A percentile compares a stretch with the other conserved stretches of the same genome.
phyloP scores from a whole-genome alignment of 1,140 invertebrate genomes.

The Triops cancriformis region DNA sequence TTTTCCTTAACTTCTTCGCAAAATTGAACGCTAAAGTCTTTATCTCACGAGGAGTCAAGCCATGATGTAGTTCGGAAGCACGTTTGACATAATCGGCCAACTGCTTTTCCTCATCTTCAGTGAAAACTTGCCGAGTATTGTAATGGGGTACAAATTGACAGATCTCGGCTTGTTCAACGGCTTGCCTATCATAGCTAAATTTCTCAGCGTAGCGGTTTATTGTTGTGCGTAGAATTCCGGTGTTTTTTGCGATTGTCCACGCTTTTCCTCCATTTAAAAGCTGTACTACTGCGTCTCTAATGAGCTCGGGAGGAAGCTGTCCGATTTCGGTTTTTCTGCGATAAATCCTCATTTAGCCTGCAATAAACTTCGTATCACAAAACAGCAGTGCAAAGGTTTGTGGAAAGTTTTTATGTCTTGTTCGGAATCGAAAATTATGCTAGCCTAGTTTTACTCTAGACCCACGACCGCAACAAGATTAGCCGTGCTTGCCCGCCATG shows the following conservation, averaged over 20 bases:
- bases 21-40: not conserved
- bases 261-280: not conserved
- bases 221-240: not conserved
- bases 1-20: not conserved
- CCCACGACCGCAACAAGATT: no score
- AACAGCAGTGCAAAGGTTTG: not conserved
- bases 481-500: no score
- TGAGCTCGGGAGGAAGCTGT: not conserved
- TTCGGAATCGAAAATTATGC: not conserved
- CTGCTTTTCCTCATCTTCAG: not conserved
- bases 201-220: not conserved
- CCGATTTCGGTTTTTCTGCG: not conserved
- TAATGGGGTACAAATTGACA: not conserved
- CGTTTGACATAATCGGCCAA: not conserved
- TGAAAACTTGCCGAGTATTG: conserved; percentile 3
- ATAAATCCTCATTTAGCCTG: not conserved
- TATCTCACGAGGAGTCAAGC: not conserved
- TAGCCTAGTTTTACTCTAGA: not conserved
- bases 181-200: not conserved
- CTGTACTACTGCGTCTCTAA: not conserved
- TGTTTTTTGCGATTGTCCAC: not conserved
- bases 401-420: not conserved
- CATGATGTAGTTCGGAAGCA: not conserved
- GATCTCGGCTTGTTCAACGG: not conserved
- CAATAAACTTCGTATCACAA: not conserved